Conservation (phyloP, 2,113 vertebrate species). For the Lanius ludovicianus region DNA sequence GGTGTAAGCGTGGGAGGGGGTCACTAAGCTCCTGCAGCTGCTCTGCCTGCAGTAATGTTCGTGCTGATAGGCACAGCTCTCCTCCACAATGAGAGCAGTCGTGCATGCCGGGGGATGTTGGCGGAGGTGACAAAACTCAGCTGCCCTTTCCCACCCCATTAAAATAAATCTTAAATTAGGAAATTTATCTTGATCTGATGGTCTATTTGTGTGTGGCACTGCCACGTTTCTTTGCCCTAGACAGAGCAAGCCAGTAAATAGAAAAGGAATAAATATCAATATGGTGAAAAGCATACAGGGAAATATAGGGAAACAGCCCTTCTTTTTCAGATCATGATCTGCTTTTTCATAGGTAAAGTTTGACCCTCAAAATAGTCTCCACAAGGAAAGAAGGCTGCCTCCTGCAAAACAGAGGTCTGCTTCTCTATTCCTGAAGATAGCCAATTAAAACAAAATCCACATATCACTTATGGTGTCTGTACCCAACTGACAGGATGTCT, state of each 20-base stretch:
- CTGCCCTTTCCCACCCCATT: constrained; percentile 65
- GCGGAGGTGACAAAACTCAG: constrained; percentile 45
- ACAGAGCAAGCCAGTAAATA: not conserved
- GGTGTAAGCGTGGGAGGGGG: not conserved
- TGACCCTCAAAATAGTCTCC: not conserved
- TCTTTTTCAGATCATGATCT: not conserved
- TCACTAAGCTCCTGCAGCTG: not conserved
- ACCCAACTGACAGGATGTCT: not conserved
- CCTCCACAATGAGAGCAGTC: constrained; percentile 26
- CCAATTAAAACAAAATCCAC: not conserved
- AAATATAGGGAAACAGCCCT: not conserved
- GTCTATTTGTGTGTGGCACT: not conserved
- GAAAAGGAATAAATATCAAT: not conserved
- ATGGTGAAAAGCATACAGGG: not conserved
- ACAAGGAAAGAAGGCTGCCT: not conserved
- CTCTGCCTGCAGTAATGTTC: not conserved
- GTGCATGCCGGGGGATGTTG: constrained; percentile 15
- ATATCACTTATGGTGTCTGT: not conserved
- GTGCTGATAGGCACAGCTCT: not conserved
- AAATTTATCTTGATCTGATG: constrained; percentile 70
- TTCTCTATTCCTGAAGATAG: not conserved
- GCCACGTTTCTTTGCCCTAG: not conserved
- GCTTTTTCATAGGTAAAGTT: not conserved
- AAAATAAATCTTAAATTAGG: constrained; percentile 67
- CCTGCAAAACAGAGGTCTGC: not conserved